Evolutionary conservation across 2,113 vertebrate genomes (phyloP), one percentile per base, ranked within the genome.

Genomic region (Ardeotis arabs): DNA sequence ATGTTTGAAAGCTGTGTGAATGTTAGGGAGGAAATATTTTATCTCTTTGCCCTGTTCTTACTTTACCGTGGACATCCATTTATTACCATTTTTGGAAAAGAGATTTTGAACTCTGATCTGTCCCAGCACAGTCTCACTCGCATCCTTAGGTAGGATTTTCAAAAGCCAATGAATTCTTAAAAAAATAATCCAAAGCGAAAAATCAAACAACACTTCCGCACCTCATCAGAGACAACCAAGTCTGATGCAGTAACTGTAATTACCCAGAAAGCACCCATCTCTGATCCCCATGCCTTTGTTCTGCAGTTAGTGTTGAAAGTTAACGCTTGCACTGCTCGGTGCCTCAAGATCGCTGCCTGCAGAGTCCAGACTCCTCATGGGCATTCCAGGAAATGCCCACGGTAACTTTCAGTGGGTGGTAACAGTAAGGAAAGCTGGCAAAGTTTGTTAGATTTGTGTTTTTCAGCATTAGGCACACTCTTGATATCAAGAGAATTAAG

Each of bases 41-140:
- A 74, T 94, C 81, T 89, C 60, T 91, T 87, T 94, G 62, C 89
- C 45, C 74, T 69, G 31, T 89, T 93, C 77, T 84, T 95, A 45
- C 76, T 87, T 91, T 91, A 95, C 84, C 87, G 89, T 91, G 58
- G 53, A 82, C 77, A 76, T 84, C 27, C 27, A 79, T 87, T 87
- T 95, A 69, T 91, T 96, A 74, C 84, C 77, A 76, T 95, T 96
- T 96, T 96, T 95, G 81, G 94, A 70, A 91, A 82, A 96, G 78
- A 89, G 62, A 89, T 89, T 91, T 73, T 91, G 91, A 92, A 84
- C 84, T 95, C 69, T 82, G 77, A 45, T 87, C 89, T 95, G 66
- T 87, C 62, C 60, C 45, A 58, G 74, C 45, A 29, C 13, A 84
- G 59, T 58, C 83, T 90, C 31, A 9, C 53, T 94, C 0, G 0